A percentile compares a stretch with the other conserved stretches of the same genome.
These are phyloP conservation scores for Bujurquina vittata DNA, from an alignment of 2,113 vertebrate species.

Conservation along the genomic window DNA sequence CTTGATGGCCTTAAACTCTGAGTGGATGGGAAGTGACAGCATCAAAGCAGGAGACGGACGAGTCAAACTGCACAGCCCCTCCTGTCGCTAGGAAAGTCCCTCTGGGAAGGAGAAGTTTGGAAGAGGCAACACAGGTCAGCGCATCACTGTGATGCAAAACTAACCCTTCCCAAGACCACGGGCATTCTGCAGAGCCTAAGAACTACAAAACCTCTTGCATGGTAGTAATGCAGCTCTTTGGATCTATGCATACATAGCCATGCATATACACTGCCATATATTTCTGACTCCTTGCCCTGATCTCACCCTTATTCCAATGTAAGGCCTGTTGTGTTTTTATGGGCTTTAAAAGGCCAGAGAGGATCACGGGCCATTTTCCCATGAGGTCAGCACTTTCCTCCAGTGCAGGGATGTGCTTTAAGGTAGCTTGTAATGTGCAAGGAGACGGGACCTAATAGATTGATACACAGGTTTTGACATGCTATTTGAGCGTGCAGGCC, in stretches of 20 bases:
- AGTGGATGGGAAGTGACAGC: slow-evolving; percentile 80
- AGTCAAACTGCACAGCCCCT: slow-evolving; percentile 79
- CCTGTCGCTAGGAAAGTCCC: slow-evolving; percentile 73
- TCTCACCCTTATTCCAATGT: slow-evolving; percentile 31
- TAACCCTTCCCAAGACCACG: slow-evolving; percentile 24
- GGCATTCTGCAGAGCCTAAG: slow-evolving; percentile 41
- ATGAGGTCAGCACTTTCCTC: slow-evolving; percentile 81
- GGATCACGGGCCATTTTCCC: slow-evolving; percentile 79
- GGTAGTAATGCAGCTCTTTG: slow-evolving; percentile 36
- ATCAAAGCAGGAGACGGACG: slow-evolving; percentile 79
- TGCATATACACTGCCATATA: slow-evolving; percentile 24
- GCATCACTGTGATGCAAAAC: slow-evolving; percentile 4
- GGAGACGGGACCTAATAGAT: slow-evolving; percentile 86
- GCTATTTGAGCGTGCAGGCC: slow-evolving; percentile 88
- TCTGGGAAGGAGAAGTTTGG: slow-evolving; percentile 54
- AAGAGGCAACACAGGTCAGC: slow-evolving; percentile 13
- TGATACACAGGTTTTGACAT: slow-evolving; percentile 95
- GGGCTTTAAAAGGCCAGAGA: slow-evolving; percentile 67
- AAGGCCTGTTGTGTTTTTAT: slow-evolving; percentile 64
- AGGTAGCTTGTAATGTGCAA: slow-evolving; percentile 85
- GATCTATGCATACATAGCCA: slow-evolving; percentile 43
- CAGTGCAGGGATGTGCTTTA: slow-evolving; percentile 74
- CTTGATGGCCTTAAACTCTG: slow-evolving; percentile 80
- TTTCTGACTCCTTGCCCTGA: slow-evolving; percentile 21
- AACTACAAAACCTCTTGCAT: slow-evolving; percentile 47